Base-by-base conservation (phyloP, 1,140 invertebrate genomes). In the Drosophila tristis region DNA sequence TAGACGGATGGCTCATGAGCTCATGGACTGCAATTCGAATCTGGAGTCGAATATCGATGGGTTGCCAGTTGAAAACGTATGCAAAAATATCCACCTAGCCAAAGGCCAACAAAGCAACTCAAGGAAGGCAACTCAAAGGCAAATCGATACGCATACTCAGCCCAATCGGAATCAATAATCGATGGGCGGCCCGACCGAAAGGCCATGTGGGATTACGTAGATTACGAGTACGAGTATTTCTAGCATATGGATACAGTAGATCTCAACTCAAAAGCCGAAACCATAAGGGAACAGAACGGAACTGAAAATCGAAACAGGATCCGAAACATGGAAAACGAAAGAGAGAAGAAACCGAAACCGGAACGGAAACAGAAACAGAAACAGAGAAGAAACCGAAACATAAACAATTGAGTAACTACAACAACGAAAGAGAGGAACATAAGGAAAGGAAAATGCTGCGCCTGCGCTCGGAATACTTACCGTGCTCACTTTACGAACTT, bases 401-500 rank as follows among this genome's bases (percentile, higher is more conserved):
- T 35, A 71, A 60, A 45, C 23, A 68, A 71, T 58, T 35, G 66
- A 35, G 13, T 11, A 43, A 29, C 67, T 42, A 59, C 44, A 29
- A 43, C 20, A 48, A 23, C 5, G 23, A 47, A 61, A 74, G 31
- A 77, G 79, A 47, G 42, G 53, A 84, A 81, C 63, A 53, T 23
- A 67, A 84, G 48, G 57, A 43, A 59, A 72, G 53, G 62, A 62
- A 74, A 87, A 81, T 89, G 79, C 66, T 90, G 76, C 80, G 85
- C 80, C 70, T 90, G 80, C 80, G 85, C 80, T 90, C 85, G 86
- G 78, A 91, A 92, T 94, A 96, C 96, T 96, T 95, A 96, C 96
- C 94, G 96, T 95, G 94, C 96, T 97, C 94, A 97, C 97, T 96
- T 97, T 98, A 93, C 97, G 95, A 85, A 95, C 94, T 93, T 95